These are phyloP conservation scores for Bilobella aurantiaca DNA, from an alignment of 1,140 invertebrate genomes.

Conservation along the genomic window DNA sequence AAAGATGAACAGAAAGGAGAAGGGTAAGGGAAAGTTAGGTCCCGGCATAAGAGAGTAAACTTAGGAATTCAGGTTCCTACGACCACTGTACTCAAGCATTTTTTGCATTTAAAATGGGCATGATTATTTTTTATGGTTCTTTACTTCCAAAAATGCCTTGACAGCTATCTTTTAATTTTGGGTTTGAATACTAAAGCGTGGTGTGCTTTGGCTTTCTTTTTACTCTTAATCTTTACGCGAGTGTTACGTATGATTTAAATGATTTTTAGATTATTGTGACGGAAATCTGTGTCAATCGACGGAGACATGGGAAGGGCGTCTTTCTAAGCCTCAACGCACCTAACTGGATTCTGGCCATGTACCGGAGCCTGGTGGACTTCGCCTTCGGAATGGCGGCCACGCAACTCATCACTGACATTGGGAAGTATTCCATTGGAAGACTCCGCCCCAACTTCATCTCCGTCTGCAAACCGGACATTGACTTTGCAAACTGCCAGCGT, in stretches of 20 bases:
- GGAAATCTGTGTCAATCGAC: conserved; percentile 49
- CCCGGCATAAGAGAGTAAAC: too few species aligned
- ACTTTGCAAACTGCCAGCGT: conserved; percentile 22
- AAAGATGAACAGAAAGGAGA: too few species aligned
- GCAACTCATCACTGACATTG: conserved; percentile 74
- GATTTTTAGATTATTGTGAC: conserved; percentile 54
- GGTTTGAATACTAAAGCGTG: too few species aligned
- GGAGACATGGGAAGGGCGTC: conserved; percentile 43
- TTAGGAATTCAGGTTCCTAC: too few species aligned
- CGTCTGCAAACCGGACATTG: conserved; percentile 45
- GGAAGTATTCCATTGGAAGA: conserved; percentile 82
- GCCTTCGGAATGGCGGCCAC: conserved; percentile 72
- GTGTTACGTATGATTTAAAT: too few species aligned
- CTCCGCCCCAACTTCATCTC: conserved; percentile 83
- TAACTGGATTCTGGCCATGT: conserved; percentile 58
- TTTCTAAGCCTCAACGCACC: conserved; percentile 52
- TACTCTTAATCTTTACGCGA: too few species aligned
- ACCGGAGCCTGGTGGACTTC: conserved; percentile 63
- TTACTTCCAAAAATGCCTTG: too few species aligned
- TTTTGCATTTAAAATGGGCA: background rate
- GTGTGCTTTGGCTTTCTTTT: too few species aligned
- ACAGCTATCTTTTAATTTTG: too few species aligned
- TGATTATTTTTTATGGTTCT: background rate
- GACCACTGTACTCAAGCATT: too few species aligned
- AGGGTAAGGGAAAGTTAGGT: too few species aligned